Evolutionary conservation across 2,888 invertebrate species (phyloP), one percentile per base, ranked within the genome.

Genomic region (Quadriops clusia): DNA sequence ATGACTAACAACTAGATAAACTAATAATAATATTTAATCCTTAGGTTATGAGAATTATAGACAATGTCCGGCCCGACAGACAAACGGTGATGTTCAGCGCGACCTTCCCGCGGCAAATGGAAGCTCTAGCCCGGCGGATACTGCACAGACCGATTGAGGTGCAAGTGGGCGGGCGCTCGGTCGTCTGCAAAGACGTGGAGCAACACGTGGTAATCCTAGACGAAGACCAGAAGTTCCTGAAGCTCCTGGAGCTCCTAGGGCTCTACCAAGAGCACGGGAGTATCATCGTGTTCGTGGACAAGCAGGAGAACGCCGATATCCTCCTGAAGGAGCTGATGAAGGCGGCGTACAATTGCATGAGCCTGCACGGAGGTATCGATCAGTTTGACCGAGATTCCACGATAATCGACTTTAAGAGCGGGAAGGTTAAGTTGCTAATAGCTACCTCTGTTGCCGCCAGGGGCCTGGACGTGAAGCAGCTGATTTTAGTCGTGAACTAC

Each of bases 11-110:
- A n/a, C n/a, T n/a, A n/a, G n/a, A n/a, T n/a, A n/a, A n/a, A n/a
- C n/a, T n/a, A n/a, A n/a, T n/a, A n/a, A n/a, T n/a, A n/a, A n/a
- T n/a, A 23, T 5, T 32, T 37, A 28, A 32, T 9, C 15, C 33
- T 18, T 44, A 77, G 76, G 91, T 91, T 4, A 95, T 93, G 90
- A 74, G 91, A 46, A 95, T 99, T 32, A 84, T 98, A 45, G 95
- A 97, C 57, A 95, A 95, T 58, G 83, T 97, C 1, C 70, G 95
- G 14, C 95, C 95, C 0, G 97, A 98, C 59, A 64, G 95, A 27
- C 97, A 99, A 62, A 95, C 95, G 0, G 97, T 99, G 8, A 84
- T 98, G 78, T 99, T 98, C 61, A 94, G 93, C 44, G 98, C 98
- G 0, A 98, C 98, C 0, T 99, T 99, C 59, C 98, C 98, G 0